phyloP scores from a whole-genome alignment of 35 echinoderm and acorn worm species.

The Ptychodera flava region DNA sequence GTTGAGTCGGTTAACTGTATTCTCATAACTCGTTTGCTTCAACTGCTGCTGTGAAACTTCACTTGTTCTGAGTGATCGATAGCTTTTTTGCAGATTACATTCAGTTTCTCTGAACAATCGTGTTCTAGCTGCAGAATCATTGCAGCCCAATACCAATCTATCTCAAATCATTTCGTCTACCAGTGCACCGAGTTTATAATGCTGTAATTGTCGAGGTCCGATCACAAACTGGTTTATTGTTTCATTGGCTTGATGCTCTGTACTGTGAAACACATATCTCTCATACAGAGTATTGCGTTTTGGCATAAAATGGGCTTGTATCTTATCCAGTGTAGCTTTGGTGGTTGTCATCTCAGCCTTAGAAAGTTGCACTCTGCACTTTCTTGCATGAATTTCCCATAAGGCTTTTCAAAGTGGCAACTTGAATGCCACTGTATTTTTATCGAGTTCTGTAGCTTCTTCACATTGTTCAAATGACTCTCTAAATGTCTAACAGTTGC shows the following conservation, averaged over 20 bases:
- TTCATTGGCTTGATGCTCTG: conserved; percentile 18
- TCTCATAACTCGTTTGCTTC: conserved; percentile 14
- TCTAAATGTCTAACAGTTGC: conserved; percentile 23
- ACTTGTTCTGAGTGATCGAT: not conserved
- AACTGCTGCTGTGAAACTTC: conserved; percentile 14
- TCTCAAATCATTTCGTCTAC: conserved; percentile 38
- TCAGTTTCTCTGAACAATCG: too few species aligned
- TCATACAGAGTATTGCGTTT: too few species aligned
- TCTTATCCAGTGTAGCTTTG: conserved; percentile 6
- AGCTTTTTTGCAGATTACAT: too few species aligned
- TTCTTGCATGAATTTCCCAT: conserved; percentile 18
- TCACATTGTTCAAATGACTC: conserved; percentile 27
- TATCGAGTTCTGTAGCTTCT: conserved; percentile 21
- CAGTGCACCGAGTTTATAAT: conserved; percentile 20
- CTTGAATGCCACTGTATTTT: conserved; percentile 17
- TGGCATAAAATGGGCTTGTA: conserved; percentile 25
- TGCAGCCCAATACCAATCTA: conserved; percentile 30
- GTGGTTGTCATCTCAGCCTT: conserved; percentile 10
- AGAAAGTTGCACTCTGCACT: conserved; percentile 8
- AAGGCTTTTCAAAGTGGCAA: too few species aligned
- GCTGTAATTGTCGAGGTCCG: conserved; percentile 8
- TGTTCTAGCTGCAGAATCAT: conserved; percentile 15
- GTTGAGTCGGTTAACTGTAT: not conserved
- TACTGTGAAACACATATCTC: conserved; percentile 24
- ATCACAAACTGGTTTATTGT: conserved; percentile 33